Evolutionary conservation across 2,797 vertebrate species (phyloP).

Genomic region (Pangasius djambal): DNA sequence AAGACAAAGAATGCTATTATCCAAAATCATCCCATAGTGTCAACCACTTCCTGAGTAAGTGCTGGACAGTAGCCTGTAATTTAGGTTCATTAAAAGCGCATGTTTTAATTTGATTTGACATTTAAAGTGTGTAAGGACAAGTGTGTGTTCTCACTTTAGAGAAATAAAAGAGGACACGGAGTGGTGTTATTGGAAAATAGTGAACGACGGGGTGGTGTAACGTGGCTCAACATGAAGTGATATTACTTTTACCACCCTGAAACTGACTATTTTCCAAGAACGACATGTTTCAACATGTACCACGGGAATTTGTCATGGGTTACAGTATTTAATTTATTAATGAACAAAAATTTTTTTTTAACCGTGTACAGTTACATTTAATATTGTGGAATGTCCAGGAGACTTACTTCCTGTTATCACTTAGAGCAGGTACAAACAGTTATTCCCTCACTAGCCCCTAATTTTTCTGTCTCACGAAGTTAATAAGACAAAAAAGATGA

Average conservation of each 20-base stretch:
- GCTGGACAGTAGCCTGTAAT: slow-evolving; percentile 47
- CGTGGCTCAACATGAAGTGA: not conserved
- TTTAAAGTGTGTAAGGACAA: slow-evolving; percentile 16
- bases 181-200: not conserved
- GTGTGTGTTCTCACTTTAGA: not conserved
- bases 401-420: not conserved
- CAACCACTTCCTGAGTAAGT: slow-evolving; percentile 30
- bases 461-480: not conserved
- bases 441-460: not conserved
- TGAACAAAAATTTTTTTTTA: not conserved
- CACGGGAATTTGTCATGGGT: not conserved
- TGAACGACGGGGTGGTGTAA: not conserved
- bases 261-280: not conserved
- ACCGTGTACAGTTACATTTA: not conserved
- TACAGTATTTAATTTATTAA: not conserved
- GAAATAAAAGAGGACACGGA: not conserved
- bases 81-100: slow-evolving; percentile 26
- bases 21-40: slow-evolving; percentile 42
- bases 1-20: slow-evolving; percentile 31
- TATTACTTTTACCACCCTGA: not conserved
- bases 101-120: slow-evolving; percentile 23
- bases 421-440: not conserved
- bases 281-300: not conserved
- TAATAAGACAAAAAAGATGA: not conserved
- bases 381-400: not conserved